A percentile compares a stretch with the other conserved stretches of the same genome.
Evolutionary conservation across 2,797 vertebrate genomes (phyloP).

Genomic region (Diplodus puntazzo): DNA sequence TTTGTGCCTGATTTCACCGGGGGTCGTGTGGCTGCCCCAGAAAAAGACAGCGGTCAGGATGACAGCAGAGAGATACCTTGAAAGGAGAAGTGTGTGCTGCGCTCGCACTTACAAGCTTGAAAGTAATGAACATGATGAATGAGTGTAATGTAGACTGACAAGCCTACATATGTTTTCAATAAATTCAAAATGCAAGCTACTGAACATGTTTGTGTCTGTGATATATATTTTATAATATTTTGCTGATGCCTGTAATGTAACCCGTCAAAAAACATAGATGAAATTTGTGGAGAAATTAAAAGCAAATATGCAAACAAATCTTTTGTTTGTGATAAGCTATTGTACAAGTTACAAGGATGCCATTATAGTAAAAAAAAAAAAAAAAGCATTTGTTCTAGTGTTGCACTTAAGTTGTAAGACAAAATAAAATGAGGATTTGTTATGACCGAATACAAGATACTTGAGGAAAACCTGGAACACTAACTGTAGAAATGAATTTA

Average conservation of each 20-base stretch:
- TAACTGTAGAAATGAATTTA: no score
- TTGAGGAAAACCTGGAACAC: no score
- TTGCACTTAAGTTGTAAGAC: neutral
- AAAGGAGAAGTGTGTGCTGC: slow-evolving; percentile 66
- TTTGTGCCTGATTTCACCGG: slow-evolving; percentile 41
- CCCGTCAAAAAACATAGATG: neutral
- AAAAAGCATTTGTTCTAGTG: neutral
- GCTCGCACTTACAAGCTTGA: slow-evolving; percentile 73
- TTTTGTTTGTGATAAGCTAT: slow-evolving; percentile 1
- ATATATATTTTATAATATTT: slow-evolving; percentile 22
- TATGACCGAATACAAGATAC: no score
- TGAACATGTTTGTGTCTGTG: slow-evolving; percentile 56
- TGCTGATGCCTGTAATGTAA: neutral
- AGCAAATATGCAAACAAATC: neutral
- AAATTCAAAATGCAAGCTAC: slow-evolving; percentile 78
- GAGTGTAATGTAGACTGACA: slow-evolving; percentile 71
- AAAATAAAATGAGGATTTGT: no score
- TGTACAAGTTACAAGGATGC: neutral
- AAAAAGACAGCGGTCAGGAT: slow-evolving; percentile 54
- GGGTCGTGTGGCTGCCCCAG: slow-evolving; percentile 39
- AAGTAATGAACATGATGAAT: slow-evolving; percentile 58
- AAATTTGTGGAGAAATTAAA: neutral
- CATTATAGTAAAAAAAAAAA: neutral
- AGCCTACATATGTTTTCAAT: slow-evolving; percentile 75
- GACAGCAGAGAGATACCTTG: slow-evolving; percentile 51